Base-by-base conservation (phyloP, 1,140 invertebrate species). In the Danaus melanippus region DNA sequence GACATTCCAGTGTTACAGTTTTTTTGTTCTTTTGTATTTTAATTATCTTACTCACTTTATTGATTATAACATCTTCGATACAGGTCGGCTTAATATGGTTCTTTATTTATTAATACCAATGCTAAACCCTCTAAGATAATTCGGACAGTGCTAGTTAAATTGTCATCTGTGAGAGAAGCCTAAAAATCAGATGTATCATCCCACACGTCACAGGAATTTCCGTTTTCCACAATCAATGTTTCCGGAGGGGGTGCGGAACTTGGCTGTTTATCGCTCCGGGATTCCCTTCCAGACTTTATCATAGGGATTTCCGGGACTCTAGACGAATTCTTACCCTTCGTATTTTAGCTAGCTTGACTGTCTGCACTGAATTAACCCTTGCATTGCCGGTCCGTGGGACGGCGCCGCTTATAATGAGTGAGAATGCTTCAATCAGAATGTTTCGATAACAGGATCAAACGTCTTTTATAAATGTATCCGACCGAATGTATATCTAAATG, bases 221-320 rank as follows among this genome's bases (percentile, higher is more conserved):
- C 76, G 44, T 57, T 51, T 56, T 47, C 44, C 39, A 58, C 69
- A 78, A 76, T 80, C 73, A 68, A 80, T 74, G 76, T 62, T 56
- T 53, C 45, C 48, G 51, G 53, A 56, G 54, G 67, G 67, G 72
- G 64, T 70, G 67, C 66, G 51, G 70, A 65, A 64, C 56, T 59
- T 58, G 46, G 50, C 53, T 42, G 53, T 66, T 63, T 66, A 62
- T 61, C 54, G 47, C 57, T 17, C 51, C 62, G 78, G 79, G 69
- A 81, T 75, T 81, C 72, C 80, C 80, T 75, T 56, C 52, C 66
- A 69, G 69, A 46, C 63, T 76, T 78, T 66, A 79, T 81, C 75
- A 79, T 76, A 75, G 82, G 76, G 72, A 76, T 85, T 85, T 69
- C 79, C 82, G 61, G 59, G 60, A 54, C 44, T 63, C 62, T 45